Evolutionary conservation across 2,797 vertebrate genomes (phyloP).

Genomic region (Podargus strigoides): DNA sequence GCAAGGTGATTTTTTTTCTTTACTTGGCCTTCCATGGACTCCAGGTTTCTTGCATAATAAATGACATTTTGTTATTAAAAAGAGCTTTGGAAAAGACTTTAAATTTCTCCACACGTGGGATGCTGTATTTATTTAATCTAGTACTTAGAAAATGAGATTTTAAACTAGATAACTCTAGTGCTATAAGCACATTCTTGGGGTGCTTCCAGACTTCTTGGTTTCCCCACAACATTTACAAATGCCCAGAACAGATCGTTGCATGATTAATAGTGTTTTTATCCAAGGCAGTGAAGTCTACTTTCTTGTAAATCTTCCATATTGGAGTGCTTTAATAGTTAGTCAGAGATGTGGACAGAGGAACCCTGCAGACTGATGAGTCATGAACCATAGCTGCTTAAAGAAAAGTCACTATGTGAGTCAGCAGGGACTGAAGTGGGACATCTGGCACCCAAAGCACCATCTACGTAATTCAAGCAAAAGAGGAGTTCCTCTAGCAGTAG

Average conservation of each 20-base stretch:
- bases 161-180: background rate
- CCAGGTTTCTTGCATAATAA: background rate
- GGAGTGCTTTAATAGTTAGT: background rate
- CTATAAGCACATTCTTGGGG: background rate
- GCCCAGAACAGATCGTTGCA: background rate
- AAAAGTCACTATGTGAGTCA: background rate
- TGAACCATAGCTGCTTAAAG: background rate
- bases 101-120: background rate
- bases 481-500: background rate
- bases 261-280: conserved; percentile 11
- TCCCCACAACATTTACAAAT: background rate
- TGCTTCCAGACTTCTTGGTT: background rate
- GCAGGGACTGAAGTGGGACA: background rate
- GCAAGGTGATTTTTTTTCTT: background rate
- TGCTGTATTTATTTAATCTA: background rate
- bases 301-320: background rate
- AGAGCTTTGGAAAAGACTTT: background rate
- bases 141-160: background rate
- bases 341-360: background rate
- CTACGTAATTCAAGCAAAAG: background rate
- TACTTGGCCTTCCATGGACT: background rate
- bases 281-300: background rate
- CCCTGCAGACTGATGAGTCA: background rate
- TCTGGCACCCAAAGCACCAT: background rate
- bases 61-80: background rate